Evolutionary conservation across 2,797 vertebrate species (phyloP), one percentile per base, ranked within the genome.

Genomic region (Spheniscus humboldti): DNA sequence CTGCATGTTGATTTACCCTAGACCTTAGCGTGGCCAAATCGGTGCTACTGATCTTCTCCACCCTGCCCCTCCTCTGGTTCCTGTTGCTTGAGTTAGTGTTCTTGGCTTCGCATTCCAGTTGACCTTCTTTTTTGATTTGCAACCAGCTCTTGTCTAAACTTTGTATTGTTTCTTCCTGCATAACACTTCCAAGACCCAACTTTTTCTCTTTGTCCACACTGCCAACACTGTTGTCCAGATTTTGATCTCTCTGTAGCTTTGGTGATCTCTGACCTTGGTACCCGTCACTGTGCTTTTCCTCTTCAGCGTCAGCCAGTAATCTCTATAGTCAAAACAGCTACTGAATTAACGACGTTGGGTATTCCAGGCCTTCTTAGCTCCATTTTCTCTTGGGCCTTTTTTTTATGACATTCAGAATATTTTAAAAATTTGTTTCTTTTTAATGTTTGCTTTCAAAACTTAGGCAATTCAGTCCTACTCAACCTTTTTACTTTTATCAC

Each of bases 131-230:
- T 95, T 77, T 90, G 18, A 77, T 90, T 85, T 93, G 68, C 67
- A 94, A 82, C 52, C 23, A 60, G n/a, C 71, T 73, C 59, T 82
- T 89, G 41, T 96, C 83, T 93, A 77, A 97, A 89, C 60, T 93
- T 74, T 47, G 77, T 76, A 24, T 71, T 87, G 86, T 91, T 96
- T 93, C 83, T 96, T 96, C 90, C 86, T 96, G 86, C 10, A 10
- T 86, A 95, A 50, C 53, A 16, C 75, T 94, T 95, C 88, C 64
- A 91, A 93, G 80, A 87, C 41, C 59, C 53, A 74, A 2, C 56
- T 93, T 85, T 89, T 92, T 63, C 76, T 86, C 43, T 86, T 79
- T 80, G 56, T 85, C 78, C 4, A 0, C 41, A 7, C 48, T 92
- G 92, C 92, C 94, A 92, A 22, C 55, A 31, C 48, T 64, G 47